These are phyloP conservation scores for Luperina testacea DNA, from an alignment of 2,888 invertebrate species.

Conservation along the genomic window DNA sequence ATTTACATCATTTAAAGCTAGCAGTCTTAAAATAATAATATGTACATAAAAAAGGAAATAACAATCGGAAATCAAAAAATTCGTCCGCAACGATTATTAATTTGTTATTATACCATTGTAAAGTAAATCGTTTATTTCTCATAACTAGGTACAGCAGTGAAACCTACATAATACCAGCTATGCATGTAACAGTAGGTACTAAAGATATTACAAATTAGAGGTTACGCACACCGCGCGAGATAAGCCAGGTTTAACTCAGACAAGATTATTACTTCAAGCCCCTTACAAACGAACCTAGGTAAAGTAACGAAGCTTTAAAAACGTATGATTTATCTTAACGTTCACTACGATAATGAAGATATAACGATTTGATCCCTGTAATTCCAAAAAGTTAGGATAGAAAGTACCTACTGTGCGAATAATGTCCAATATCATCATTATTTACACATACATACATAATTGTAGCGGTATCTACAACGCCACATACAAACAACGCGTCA, in stretches of 20 bases:
- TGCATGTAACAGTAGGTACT: conserved; percentile 25
- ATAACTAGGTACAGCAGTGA: too few relatives aligned
- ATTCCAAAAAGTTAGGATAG: neutral
- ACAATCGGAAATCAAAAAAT: too few relatives aligned
- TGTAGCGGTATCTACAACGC: too few relatives aligned
- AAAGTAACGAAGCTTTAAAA: neutral
- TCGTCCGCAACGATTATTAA: too few relatives aligned
- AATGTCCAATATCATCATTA: neutral
- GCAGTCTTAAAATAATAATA: too few relatives aligned
- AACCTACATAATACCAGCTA: neutral
- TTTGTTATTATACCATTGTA: neutral
- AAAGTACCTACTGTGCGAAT: neutral
- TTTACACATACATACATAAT: neutral
- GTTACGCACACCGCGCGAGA: conserved; percentile 22
- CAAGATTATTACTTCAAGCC: conserved; percentile 26
- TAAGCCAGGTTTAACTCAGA: conserved; percentile 41
- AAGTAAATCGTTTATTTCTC: neutral
- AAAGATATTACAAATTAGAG: conserved; percentile 19
- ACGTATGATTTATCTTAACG: neutral
- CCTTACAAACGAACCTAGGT: conserved; percentile 9
- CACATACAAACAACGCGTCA: too few relatives aligned
- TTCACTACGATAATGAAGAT: neutral
- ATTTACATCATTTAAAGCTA: too few relatives aligned
- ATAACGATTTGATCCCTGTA: neutral
- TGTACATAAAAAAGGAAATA: too few relatives aligned